phyloP scores from a whole-genome alignment of 2,113 vertebrate species.

The Pelodiscus sinensis region DNA sequence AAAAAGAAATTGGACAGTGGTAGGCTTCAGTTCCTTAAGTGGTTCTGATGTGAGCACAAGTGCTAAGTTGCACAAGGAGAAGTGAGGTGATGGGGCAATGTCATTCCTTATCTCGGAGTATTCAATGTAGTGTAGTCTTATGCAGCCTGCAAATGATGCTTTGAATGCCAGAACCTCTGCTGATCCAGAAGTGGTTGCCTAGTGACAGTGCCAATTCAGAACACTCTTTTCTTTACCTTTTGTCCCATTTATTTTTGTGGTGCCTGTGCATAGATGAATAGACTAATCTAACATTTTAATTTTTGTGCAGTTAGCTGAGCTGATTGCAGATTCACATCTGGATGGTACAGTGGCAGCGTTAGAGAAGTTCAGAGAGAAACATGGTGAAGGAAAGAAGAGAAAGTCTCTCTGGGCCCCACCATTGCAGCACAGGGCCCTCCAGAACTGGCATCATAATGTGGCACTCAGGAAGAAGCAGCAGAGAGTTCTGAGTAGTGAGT shows the following conservation, averaged over 20 bases:
- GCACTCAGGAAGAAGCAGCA: conserved; percentile 83
- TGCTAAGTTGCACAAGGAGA: neutral
- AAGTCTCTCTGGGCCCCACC: neutral
- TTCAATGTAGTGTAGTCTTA: neutral
- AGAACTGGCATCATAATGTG: conserved; percentile 86
- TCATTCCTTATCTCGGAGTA: neutral
- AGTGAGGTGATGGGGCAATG: conserved; percentile 6
- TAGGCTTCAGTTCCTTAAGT: neutral
- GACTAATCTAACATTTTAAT: neutral
- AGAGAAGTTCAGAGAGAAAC: conserved; percentile 1
- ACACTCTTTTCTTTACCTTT: neutral
- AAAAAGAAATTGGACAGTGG: neutral
- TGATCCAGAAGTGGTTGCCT: neutral
- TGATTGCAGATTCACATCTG: conserved; percentile 56
- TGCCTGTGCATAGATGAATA: neutral
- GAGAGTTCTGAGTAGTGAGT: conserved; percentile 84
- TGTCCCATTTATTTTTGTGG: neutral
- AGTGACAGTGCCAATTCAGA: neutral
- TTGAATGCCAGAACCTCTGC: neutral
- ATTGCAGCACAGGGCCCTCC: conserved; percentile 81
- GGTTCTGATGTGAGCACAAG: neutral
- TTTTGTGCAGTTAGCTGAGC: conserved; percentile 76
- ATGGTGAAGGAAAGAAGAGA: conserved; percentile 14
- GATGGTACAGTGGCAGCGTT: neutral
- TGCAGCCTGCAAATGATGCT: neutral